Conservation (phyloP, 2,888 invertebrate genomes). For the Laspeyria flexula region DNA sequence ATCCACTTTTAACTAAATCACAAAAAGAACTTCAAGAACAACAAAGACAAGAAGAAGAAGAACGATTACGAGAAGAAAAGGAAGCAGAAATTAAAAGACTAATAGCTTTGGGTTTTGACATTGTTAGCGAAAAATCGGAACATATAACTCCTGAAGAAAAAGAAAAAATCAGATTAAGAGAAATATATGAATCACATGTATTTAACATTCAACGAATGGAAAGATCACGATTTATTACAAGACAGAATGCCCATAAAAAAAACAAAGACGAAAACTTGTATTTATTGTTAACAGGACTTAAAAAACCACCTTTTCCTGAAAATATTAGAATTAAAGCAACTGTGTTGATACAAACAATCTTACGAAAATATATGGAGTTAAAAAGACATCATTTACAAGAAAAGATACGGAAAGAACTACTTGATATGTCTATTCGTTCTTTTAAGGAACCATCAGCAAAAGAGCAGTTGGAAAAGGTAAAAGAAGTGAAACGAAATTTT, state of each 20-base stretch:
- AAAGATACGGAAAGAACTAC: constrained; percentile 70
- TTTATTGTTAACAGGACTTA: constrained; percentile 72
- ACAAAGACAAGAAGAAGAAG: constrained; percentile 60
- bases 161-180: constrained; percentile 53
- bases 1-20: constrained; percentile 68
- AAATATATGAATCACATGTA: constrained; percentile 62
- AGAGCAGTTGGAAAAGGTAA: constrained; percentile 74
- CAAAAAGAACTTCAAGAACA: constrained; percentile 63
- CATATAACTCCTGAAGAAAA: constrained; percentile 60
- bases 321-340: constrained; percentile 58
- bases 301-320: constrained; percentile 60
- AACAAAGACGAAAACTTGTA: constrained; percentile 69
- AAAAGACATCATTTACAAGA: constrained; percentile 71
- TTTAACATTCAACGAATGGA: constrained; percentile 77
- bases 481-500: constrained; percentile 75
- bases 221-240: constrained; percentile 56
- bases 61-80: constrained; percentile 57
- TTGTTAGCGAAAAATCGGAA: constrained; percentile 51
- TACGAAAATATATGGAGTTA: constrained; percentile 75
- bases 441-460: constrained; percentile 76
- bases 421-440: constrained; percentile 86
- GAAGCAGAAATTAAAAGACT: constrained; percentile 62
- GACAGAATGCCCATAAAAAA: constrained; percentile 54
- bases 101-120: constrained; percentile 62
- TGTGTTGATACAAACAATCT: constrained; percentile 60